Evolutionary conservation across 37 sponge, comb jelly and placozoan species (phyloP).

Genomic region (Oopsacas minuta): DNA sequence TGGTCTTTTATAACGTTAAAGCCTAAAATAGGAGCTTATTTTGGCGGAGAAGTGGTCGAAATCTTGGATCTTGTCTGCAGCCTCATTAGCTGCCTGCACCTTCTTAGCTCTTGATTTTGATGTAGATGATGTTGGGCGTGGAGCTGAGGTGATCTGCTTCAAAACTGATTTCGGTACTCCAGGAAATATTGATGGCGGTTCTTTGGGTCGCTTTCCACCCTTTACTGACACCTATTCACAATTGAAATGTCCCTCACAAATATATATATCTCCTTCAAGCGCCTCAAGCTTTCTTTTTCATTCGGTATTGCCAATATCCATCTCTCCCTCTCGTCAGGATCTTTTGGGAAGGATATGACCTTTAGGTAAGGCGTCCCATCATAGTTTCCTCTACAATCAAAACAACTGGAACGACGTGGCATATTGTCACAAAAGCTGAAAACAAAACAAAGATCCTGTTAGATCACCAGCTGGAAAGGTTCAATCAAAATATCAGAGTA

Average conservation of each 20-base stretch:
- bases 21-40: slow-evolving; percentile 16
- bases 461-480: too few relatives aligned
- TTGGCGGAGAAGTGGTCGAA: slow-evolving; percentile 10
- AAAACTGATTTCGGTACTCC: slow-evolving; percentile 16
- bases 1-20: slow-evolving; percentile 5
- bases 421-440: too few relatives aligned
- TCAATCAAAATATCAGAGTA: too few relatives aligned
- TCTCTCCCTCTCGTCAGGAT: too few relatives aligned
- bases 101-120: slow-evolving; percentile 19
- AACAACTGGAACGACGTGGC: too few relatives aligned
- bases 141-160: slow-evolving; percentile 13
- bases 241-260: slow-evolving; percentile 17
- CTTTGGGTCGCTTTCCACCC: slow-evolving; percentile 17
- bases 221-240: slow-evolving; percentile 18
- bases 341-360: too few relatives aligned
- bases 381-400: too few relatives aligned
- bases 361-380: too few relatives aligned
- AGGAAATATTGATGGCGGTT: background rate
- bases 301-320: slow-evolving; percentile 19
- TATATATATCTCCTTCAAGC: slow-evolving; percentile 20
- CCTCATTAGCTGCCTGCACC: slow-evolving; percentile 19
- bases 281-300: slow-evolving; percentile 13
- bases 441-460: too few relatives aligned
- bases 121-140: slow-evolving; percentile 20
- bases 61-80: slow-evolving; percentile 11